Percentiles rank a stretch among this genome's conserved stretches.
phyloP scores from a whole-genome alignment of 2,797 vertebrate genomes.

The Chanos chanos region DNA sequence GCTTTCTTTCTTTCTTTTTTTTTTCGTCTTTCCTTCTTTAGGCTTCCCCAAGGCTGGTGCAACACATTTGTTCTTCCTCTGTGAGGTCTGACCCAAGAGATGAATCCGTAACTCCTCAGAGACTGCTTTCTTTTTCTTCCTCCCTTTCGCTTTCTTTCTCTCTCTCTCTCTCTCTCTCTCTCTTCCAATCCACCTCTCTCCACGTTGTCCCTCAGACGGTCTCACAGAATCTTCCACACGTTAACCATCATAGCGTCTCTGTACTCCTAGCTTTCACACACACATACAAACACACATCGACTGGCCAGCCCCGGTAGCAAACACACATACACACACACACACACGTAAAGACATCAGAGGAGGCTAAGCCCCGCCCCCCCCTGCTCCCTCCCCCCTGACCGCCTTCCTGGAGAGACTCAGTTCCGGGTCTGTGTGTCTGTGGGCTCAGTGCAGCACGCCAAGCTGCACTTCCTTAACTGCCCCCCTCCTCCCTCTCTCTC shows the following conservation, averaged over 20 bases:
- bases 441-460: too few species aligned
- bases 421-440: too few species aligned
- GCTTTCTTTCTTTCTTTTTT: slow-evolving; percentile 54
- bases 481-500: slow-evolving; percentile 41
- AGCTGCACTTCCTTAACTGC: slow-evolving; percentile 42
- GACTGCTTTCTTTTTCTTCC: too few species aligned
- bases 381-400: slow-evolving; percentile 19
- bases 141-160: slow-evolving; percentile 15
- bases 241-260: neutral
- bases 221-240: neutral
- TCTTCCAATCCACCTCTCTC: neutral
- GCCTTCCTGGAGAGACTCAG: slow-evolving; percentile 40
- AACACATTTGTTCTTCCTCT: too few species aligned
- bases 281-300: neutral
- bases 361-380: slow-evolving; percentile 45
- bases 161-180: neutral
- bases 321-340: neutral
- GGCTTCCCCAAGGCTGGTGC: too few species aligned
- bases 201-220: neutral
- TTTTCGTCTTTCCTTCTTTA: too few species aligned
- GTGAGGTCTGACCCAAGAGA: too few species aligned
- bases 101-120: too few species aligned
- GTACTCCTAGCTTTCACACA: neutral
- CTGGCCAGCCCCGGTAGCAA: slow-evolving; percentile 2
- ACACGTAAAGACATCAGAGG: slow-evolving; percentile 27